Percentiles rank a stretch among this genome's conserved stretches.
phyloP scores from a whole-genome alignment of 2,797 vertebrate species.

The Eleutherodactylus coqui region DNA sequence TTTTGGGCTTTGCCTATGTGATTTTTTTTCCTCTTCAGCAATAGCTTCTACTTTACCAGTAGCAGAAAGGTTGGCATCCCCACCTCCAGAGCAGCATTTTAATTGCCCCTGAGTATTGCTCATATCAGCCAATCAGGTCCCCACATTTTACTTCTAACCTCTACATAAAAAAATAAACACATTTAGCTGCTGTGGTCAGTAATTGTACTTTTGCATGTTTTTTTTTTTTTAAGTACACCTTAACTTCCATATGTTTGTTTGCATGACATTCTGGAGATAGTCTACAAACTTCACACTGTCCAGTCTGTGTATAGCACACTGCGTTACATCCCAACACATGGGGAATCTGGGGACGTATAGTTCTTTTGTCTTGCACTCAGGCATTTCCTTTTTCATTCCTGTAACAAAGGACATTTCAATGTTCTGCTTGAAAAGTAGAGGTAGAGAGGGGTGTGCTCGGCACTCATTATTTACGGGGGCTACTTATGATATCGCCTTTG shows the following conservation, averaged over 20 bases:
- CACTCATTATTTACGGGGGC: conserved; percentile 49
- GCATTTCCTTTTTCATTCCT: not conserved
- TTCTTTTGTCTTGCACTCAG: not conserved
- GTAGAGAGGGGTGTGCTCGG: conserved; percentile 19
- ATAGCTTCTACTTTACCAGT: not conserved
- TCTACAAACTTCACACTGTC: not conserved
- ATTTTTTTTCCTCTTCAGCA: not conserved
- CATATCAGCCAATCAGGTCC: not conserved
- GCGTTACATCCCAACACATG: not conserved
- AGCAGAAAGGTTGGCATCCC: not conserved
- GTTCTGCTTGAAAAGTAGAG: conserved; percentile 35
- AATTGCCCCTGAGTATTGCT: not conserved
- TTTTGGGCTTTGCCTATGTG: not conserved
- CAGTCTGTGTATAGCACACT: not conserved
- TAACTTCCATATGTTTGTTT: not conserved
- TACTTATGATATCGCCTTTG: conserved; percentile 55
- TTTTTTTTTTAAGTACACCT: no score
- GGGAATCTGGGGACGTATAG: conserved; percentile 12
- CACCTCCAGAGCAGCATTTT: not conserved
- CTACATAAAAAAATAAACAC: not conserved
- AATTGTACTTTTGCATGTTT: not conserved
- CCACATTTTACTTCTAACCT: not conserved
- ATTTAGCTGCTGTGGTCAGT: not conserved
- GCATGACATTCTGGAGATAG: no score
- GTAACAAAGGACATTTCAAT: conserved; percentile 47